These are phyloP conservation scores for Dicerorhinus sumatrensis DNA, from an alignment of 2,113 vertebrate genomes.

Conservation along the genomic window DNA sequence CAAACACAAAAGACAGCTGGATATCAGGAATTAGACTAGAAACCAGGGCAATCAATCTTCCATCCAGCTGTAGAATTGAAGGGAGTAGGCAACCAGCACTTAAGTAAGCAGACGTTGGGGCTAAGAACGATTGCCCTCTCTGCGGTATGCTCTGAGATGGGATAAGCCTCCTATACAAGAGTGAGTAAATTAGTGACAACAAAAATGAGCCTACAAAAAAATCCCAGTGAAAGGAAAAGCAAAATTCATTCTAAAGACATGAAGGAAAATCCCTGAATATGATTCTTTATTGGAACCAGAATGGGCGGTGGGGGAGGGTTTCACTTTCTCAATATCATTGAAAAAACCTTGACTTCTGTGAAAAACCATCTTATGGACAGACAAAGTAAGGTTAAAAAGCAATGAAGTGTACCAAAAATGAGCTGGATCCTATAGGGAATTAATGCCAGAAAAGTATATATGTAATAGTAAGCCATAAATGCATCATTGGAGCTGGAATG, in stretches of 20 bases:
- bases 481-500: neutral
- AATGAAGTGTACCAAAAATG: neutral
- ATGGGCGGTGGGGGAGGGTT: neutral
- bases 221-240: neutral
- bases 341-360: neutral
- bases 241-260: neutral
- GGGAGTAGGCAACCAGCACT: neutral
- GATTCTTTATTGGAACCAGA: neutral
- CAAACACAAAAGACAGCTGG: constrained; percentile 29
- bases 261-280: neutral
- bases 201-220: neutral
- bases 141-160: neutral
- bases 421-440: neutral
- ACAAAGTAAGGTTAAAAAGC: neutral
- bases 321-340: neutral
- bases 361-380: neutral
- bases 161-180: neutral
- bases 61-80: neutral
- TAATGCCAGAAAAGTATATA: neutral
- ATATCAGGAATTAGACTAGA: neutral
- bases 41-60: neutral
- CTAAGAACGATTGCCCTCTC: neutral
- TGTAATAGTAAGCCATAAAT: neutral
- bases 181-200: neutral
- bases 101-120: neutral